Conservation (phyloP, 2,113 vertebrate species). For the Cottus gobio region DNA sequence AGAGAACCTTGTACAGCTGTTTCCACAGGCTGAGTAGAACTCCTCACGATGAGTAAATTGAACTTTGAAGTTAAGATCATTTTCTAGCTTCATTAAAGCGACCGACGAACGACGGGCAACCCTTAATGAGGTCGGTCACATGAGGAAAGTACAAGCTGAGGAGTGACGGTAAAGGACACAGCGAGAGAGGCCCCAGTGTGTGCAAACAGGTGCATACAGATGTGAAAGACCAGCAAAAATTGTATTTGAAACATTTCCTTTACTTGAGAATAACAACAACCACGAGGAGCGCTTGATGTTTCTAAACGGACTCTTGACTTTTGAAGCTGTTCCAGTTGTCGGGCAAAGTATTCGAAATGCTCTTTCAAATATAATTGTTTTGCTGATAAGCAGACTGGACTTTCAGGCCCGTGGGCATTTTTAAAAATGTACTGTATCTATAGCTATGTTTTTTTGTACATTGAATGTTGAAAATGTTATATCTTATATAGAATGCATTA, state of each 20-base stretch:
- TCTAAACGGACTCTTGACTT: constrained; percentile 50
- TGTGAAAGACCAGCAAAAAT: constrained; percentile 42
- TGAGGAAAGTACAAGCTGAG: constrained; percentile 7
- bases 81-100: background rate
- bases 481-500: constrained; percentile 90
- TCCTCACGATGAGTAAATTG: background rate
- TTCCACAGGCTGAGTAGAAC: background rate
- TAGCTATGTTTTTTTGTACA: constrained; percentile 82
- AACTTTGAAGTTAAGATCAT: background rate
- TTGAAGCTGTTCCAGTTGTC: constrained; percentile 52
- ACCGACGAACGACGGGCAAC: background rate
- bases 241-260: constrained; percentile 48
- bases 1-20: background rate
- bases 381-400: constrained; percentile 58
- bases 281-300: constrained; percentile 38
- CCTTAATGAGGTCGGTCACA: background rate
- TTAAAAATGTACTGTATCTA: constrained; percentile 82
- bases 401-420: constrained; percentile 76
- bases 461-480: constrained; percentile 88
- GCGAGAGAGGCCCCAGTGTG: constrained; percentile 31
- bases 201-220: constrained; percentile 43
- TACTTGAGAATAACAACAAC: constrained; percentile 22
- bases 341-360: constrained; percentile 25
- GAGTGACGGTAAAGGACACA: background rate
- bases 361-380: constrained; percentile 50